Evolutionary conservation across 2,113 vertebrate species (phyloP), one percentile per base, ranked within the genome.

Genomic region (Bufo gargarizans): DNA sequence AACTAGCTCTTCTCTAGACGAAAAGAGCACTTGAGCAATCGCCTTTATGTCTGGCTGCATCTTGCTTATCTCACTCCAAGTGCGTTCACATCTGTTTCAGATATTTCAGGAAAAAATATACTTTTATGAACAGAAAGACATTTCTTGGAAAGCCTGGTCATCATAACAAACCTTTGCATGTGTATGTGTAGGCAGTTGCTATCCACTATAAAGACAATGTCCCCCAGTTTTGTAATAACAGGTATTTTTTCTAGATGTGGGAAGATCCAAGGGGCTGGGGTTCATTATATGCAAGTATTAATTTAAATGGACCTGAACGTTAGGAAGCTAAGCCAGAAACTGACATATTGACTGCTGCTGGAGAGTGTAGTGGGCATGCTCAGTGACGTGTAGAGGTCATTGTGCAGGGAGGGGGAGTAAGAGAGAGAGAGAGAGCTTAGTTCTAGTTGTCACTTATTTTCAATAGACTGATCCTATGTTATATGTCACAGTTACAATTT

Each of bases 31-130:
- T 84, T 65, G 58, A 84, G 59, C 33, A 11, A 59, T 61, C 47
- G 6, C 71, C 86, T 58, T 71, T 74, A 69, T 61, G 50, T 74
- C 53, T 82, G 77, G 47, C 50, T 88, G 86, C 72, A 45, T 82
- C 69, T 65, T 88, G 69, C 79, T 83, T 79, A 82, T 71, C 58
- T 83, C 56, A 6, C 79, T 65, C 20, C 67, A 50, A 59, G 76
- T 17, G 43, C 20, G 19, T 61, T 16, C 33, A 49, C 19, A 45
- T 59, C 49, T 77, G 19, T 65, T 65, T 76, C 10, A 83, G 81
- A 83, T 47, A 50, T 83, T 67, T 67, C 10, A 82, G 81, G 43
- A 53, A 83, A 67, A 69, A 83, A 67, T 16, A 50, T 16, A 50
- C 50, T 22, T 53, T 67, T n/a, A 83, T 53, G 47, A 83, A 69